Evolutionary conservation across 2,797 vertebrate genomes (phyloP).

Genomic region (Coluber constrictor): DNA sequence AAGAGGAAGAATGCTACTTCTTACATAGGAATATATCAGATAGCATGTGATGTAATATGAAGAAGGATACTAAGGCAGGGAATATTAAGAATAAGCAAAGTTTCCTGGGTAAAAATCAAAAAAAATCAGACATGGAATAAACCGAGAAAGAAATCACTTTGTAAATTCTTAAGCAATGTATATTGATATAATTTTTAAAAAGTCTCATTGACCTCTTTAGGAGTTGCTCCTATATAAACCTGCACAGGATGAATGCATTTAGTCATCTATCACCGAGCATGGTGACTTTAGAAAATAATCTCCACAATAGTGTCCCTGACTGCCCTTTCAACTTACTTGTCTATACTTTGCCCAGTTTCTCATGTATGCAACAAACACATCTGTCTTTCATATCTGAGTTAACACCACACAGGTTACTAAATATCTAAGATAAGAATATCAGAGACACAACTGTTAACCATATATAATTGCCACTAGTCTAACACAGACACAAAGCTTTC

Average conservation of each 20-base stretch:
- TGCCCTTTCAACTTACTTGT: not conserved
- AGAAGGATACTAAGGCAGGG: not conserved
- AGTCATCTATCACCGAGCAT: not conserved
- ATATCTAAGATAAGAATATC: not conserved
- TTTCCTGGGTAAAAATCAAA: not conserved
- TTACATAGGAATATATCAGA: not conserved
- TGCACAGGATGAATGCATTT: not conserved
- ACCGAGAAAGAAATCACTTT: not conserved
- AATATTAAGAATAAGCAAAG: not conserved
- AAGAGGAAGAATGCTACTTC: not conserved
- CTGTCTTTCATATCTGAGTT: slow-evolving; percentile 6
- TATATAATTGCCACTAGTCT: not conserved
- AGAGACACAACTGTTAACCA: not conserved
- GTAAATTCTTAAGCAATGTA: not conserved
- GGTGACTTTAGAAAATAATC: not conserved
- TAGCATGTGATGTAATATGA: not conserved
- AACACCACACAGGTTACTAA: slow-evolving; percentile 2
- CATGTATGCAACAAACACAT: not conserved
- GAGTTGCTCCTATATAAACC: not conserved
- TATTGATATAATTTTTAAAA: not conserved
- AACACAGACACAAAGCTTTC: slow-evolving; percentile 25
- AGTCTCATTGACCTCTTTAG: not conserved
- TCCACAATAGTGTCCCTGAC: not conserved
- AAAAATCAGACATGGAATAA: not conserved
- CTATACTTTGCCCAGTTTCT: not conserved